Evolutionary conservation across 2,113 vertebrate species (phyloP).

Genomic region (Micronycteris hirsuta): DNA sequence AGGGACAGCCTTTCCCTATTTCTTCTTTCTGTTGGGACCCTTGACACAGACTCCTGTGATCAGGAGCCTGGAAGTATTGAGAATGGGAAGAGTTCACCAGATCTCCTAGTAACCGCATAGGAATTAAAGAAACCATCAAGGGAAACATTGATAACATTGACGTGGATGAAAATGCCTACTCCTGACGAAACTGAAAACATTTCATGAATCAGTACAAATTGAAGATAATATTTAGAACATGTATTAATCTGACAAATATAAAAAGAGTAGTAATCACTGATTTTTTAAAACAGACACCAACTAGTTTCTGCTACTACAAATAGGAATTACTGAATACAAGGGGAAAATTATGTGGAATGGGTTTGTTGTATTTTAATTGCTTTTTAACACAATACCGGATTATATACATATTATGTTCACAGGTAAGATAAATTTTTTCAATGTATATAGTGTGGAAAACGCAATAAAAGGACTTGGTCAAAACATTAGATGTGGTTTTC

Average conservation of each 20-base stretch:
- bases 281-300: neutral
- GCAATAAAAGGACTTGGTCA: neutral
- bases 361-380: neutral
- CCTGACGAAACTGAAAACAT: neutral
- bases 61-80: neutral
- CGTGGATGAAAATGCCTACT: neutral
- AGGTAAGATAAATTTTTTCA: neutral
- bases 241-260: neutral
- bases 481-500: neutral
- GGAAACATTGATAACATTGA: conserved; percentile 1
- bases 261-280: neutral
- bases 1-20: neutral
- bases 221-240: neutral
- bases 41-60: neutral
- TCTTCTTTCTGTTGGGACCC: neutral
- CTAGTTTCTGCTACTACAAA: neutral
- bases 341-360: neutral
- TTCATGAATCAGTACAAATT: neutral
- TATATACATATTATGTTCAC: neutral
- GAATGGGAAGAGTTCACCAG: neutral
- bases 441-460: neutral
- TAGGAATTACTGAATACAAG: neutral
- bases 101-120: neutral
- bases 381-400: neutral
- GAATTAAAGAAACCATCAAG: neutral